Percentiles rank a stretch among this genome's conserved stretches.
Conservation (phyloP, 2,888 invertebrate genomes). For the Elysia crispata region DNA sequence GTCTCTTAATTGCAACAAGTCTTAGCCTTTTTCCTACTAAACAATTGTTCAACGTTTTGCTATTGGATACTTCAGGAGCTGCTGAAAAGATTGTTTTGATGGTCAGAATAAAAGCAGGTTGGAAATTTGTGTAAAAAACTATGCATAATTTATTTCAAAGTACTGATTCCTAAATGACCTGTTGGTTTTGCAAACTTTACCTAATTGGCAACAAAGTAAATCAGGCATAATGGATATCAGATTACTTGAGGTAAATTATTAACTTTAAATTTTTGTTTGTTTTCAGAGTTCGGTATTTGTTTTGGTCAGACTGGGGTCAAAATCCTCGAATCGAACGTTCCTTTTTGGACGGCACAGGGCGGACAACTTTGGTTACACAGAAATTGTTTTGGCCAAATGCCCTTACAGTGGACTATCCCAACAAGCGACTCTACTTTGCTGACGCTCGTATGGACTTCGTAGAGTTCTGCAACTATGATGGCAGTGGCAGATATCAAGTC, state of each 20-base stretch:
- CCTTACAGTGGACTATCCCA: constrained; percentile 95
- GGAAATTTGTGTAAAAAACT: too few relatives aligned
- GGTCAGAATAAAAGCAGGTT: too few relatives aligned
- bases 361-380: constrained; percentile 90
- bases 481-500: constrained; percentile 91
- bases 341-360: constrained; percentile 95
- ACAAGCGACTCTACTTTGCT: constrained; percentile 95
- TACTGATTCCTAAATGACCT: too few relatives aligned
- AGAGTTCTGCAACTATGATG: constrained; percentile 98
- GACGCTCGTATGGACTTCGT: constrained; percentile 98
- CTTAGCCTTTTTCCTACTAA: too few relatives aligned
- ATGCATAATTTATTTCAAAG: too few relatives aligned
- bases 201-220: too few relatives aligned
- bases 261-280: constrained; percentile 83
- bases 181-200: too few relatives aligned
- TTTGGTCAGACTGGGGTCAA: constrained; percentile 99
- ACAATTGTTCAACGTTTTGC: too few relatives aligned
- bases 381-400: constrained; percentile 99
- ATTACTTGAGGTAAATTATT: constrained; percentile 15
- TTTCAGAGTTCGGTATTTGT: constrained; percentile 80
- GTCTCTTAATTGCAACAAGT: too few relatives aligned
- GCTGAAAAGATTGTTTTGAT: too few relatives aligned
- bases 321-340: constrained; percentile 96
- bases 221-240: too few relatives aligned
- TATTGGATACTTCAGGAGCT: too few relatives aligned